phyloP scores from a whole-genome alignment of 1,140 invertebrate species.

The Drosophila athabasca region DNA sequence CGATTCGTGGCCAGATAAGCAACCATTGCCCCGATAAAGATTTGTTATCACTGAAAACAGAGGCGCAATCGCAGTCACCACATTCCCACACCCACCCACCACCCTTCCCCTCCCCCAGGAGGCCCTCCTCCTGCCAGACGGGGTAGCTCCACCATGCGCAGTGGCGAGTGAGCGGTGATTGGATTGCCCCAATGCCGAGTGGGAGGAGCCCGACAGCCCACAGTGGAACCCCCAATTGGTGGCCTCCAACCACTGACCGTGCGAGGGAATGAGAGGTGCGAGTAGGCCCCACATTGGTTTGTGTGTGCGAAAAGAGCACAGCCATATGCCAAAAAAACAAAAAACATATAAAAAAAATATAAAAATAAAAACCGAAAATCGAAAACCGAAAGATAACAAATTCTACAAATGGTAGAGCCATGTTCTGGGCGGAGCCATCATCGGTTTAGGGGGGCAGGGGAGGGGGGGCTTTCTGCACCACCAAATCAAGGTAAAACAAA shows the following conservation, averaged over 20 bases:
- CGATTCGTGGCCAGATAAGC: conserved; percentile 69
- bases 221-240: conserved; percentile 49
- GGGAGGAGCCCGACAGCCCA: conserved; percentile 62
- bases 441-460: background rate
- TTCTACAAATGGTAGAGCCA: conserved; percentile 38
- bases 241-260: conserved; percentile 15
- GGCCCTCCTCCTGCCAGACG: background rate
- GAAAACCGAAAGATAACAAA: conserved; percentile 35
- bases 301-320: conserved; percentile 50
- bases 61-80: conserved; percentile 65
- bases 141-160: conserved; percentile 65
- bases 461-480: conserved; percentile 11
- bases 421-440: conserved; percentile 66
- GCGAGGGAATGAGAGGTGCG: conserved; percentile 4
- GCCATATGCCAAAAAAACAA: conserved; percentile 48
- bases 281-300: background rate
- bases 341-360: conserved; percentile 1
- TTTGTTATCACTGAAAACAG: conserved; percentile 83
- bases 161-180: conserved; percentile 68
- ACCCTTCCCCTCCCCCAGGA: background rate
- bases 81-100: conserved; percentile 1
- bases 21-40: conserved; percentile 77
- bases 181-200: conserved; percentile 57
- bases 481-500: conserved; percentile 81
- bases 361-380: conserved; percentile 2